Base-by-base conservation (phyloP, 1,140 invertebrate genomes). In the Drosophila sproati region DNA sequence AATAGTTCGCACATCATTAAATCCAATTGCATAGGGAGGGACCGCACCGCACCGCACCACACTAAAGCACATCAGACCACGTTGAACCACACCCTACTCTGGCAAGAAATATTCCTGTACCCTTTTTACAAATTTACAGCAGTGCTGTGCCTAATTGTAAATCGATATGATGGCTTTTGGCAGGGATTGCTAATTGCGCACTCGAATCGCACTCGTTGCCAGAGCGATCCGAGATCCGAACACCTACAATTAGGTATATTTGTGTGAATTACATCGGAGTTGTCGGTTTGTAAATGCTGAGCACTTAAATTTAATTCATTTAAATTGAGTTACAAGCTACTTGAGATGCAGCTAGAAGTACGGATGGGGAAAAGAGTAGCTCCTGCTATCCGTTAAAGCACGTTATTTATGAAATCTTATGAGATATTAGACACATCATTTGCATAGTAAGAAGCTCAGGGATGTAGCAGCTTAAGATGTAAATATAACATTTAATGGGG, bases 1-100 rank as follows among this genome's bases (percentile, higher is more conserved):
- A 83, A 88, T 88, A 89, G 83, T 89, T 83, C 73, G 85, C 77
- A 85, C 85, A 75, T 83, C 83, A 88, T 88, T 88, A 89, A 88
- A 73, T 88, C 76, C 81, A 68, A 80, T 80, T 80, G 73, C 77
- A 85, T 67, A 67, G 73, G 67, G 67, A 60, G 50, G 48, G 39
- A 32, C 12, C 39, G n/a, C 50, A 12, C 28, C 64, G 32, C 34
- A 29, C 28, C 20, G 29, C 8, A 28, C 43, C 50, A 54, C 29
- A 28, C 10, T 31, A 12, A 4, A 48, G 28, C 41, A 34, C 54
- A 51, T 20, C 6, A 60, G 41, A 69, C 28, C 50, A 8, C 5
- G 34, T 5, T n/a, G 29, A 31, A 54, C 12, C 39, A 43, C 57
- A 20, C 37, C 28, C 28, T 6, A 48, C 4, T 1, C 55, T 29